Evolutionary conservation across 2,797 vertebrate genomes (phyloP), one percentile per base, ranked within the genome.

Genomic region (Melanogrammus aeglefinus): DNA sequence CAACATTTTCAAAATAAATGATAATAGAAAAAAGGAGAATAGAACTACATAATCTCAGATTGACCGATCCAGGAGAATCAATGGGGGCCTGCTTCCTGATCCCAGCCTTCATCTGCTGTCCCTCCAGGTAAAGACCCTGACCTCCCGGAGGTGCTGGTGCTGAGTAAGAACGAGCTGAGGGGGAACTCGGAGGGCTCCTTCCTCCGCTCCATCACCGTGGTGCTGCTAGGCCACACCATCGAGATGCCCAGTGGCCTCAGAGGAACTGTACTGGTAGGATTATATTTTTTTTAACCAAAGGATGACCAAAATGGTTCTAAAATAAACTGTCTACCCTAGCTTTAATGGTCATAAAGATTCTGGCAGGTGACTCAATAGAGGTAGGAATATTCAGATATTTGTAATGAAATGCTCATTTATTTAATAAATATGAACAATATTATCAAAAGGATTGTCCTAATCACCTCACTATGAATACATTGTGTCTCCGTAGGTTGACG

Each of bases 401-500:
- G 57, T 63, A 24, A n/a, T 21, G n/a, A 24, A 16, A 21, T 63
- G 57, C 57, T 7, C 0, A 63, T 63, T 63, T n/a, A 63, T 63
- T 63, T 2, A 24, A n/a, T 7, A 63, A 63, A 63, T 9, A 24
- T 24, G 6, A 24, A 69, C 24, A 10, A 24, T 69, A 69, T 69
- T 63, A 63, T 63, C 57, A 0, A 24, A n/a, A 63, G 24, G 57
- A 63, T 63, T 63, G 24, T 12, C 24, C 24, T 33, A 71, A 29
- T 70, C 9, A 31, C 27, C 69, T 29, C 31, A 27, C 29, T 71
- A 33, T 71, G 69, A 71, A 70, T 10, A 70, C n/a, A 70, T 31
- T 71, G 8, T 72, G 0, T 72, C 13, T 35, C 4, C 16, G 33
- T 29, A 95, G 94, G 76, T 94, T 75, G 86, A 94, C 57, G 80